Percentiles rank a stretch among this genome's conserved stretches.
phyloP scores from a whole-genome alignment of 2,113 vertebrate genomes.

The Thomomys bottae region DNA sequence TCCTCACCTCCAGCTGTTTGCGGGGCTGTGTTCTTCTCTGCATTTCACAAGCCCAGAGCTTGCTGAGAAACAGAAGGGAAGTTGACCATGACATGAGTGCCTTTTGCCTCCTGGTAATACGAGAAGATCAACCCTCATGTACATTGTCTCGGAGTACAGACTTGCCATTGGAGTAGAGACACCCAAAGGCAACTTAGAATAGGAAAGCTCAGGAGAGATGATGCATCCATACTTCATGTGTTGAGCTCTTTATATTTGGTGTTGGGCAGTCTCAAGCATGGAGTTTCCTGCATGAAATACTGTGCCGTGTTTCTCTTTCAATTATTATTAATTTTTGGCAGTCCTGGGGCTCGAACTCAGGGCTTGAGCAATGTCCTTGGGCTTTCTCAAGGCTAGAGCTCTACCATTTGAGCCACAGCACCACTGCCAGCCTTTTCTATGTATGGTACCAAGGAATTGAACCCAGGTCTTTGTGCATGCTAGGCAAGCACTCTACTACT shows the following conservation, averaged over 20 bases:
- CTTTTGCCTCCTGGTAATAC: constrained; percentile 81
- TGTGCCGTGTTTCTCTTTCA: constrained; percentile 79
- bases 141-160: constrained; percentile 75
- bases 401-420: too few relatives aligned
- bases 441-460: too few relatives aligned
- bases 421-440: too few relatives aligned
- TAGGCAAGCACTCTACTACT: too few relatives aligned
- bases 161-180: constrained; percentile 82
- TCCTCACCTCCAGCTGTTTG: constrained; percentile 82
- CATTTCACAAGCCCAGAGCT: constrained; percentile 81
- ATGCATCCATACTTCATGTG: constrained; percentile 81
- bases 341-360: too few relatives aligned
- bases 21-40: constrained; percentile 78
- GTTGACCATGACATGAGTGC: constrained; percentile 62
- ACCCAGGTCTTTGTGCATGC: too few relatives aligned
- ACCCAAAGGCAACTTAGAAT: constrained; percentile 76
- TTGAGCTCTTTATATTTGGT: constrained; percentile 83
- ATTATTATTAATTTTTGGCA: too few relatives aligned
- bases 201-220: constrained; percentile 79
- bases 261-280: constrained; percentile 79
- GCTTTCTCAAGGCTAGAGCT: too few relatives aligned
- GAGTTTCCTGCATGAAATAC: constrained; percentile 72
- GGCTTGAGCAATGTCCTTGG: too few relatives aligned
- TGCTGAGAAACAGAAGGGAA: constrained; percentile 65
- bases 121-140: constrained; percentile 75